These are phyloP conservation scores for Neosilurus hyrtlii DNA, from an alignment of 2,797 vertebrate genomes.

Conservation along the genomic window DNA sequence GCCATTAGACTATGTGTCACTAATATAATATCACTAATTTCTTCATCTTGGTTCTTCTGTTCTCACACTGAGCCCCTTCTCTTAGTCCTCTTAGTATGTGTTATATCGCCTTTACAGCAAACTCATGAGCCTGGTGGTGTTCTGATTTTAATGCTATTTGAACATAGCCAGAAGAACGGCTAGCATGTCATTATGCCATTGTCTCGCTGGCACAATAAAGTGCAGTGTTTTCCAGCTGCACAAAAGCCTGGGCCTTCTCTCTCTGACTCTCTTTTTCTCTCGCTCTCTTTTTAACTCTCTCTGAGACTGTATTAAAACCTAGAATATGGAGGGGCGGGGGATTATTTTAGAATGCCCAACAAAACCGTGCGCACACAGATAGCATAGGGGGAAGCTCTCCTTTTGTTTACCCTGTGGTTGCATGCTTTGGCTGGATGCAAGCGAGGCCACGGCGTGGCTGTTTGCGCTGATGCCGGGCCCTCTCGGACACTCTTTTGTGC, in stretches of 20 bases:
- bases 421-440: conserved; percentile 37
- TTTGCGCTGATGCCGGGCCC: conserved; percentile 51
- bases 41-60: conserved; percentile 12
- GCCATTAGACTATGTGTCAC: background rate
- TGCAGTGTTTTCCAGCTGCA: conserved; percentile 75
- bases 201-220: conserved; percentile 82
- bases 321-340: conserved; percentile 60
- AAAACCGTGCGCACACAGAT: conserved; percentile 62
- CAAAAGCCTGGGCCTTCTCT: conserved; percentile 77
- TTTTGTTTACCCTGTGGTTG: conserved; percentile 53
- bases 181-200: conserved; percentile 82
- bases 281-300: conserved; percentile 54
- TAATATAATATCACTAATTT: conserved; percentile 13
- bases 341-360: conserved; percentile 71
- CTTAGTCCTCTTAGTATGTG: conserved; percentile 44
- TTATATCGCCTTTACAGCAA: conserved; percentile 74
- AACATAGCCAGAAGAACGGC: conserved; percentile 78
- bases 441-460: conserved; percentile 42
- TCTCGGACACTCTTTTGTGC: conserved; percentile 58
- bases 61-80: conserved; percentile 33
- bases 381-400: conserved; percentile 43
- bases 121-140: conserved; percentile 70
- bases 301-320: conserved; percentile 62
- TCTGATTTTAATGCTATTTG: conserved; percentile 77
- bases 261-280: conserved; percentile 53